Conservation (phyloP, 2,888 invertebrate genomes). For the Parascotia fuliginaria region DNA sequence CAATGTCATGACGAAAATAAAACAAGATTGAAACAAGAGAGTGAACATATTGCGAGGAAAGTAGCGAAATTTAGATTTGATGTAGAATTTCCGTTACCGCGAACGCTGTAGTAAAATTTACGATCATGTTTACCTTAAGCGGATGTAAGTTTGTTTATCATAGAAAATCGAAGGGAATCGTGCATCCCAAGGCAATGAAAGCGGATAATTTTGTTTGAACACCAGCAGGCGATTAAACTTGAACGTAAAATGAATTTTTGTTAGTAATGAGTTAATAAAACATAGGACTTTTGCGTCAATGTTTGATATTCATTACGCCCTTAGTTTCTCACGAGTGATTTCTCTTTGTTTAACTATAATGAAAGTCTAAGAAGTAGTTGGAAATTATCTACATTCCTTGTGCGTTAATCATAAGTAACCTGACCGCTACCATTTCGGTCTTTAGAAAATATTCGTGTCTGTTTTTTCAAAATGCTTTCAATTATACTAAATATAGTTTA, state of each 20-base stretch:
- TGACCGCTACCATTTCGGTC: constrained; percentile 8
- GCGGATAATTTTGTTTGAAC: constrained; percentile 72
- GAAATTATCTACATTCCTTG: constrained; percentile 34
- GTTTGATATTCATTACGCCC: constrained; percentile 41
- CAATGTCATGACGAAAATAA: constrained; percentile 24
- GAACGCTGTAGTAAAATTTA: constrained; percentile 73
- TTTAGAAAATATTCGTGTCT: constrained; percentile 11
- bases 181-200: constrained; percentile 65
- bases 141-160: constrained; percentile 79
- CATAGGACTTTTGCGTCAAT: constrained; percentile 41
- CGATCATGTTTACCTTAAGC: constrained; percentile 75
- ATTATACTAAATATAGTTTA: constrained; percentile 24
- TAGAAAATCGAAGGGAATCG: constrained; percentile 70
- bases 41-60: constrained; percentile 43
- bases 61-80: constrained; percentile 66
- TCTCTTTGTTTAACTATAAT: constrained; percentile 34
- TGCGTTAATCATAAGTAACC: constrained; percentile 30
- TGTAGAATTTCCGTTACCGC: constrained; percentile 64
- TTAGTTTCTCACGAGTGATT: constrained; percentile 36
- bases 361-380: constrained; percentile 13
- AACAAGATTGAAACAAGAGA: constrained; percentile 35
- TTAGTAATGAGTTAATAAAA: constrained; percentile 65
- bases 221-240: constrained; percentile 64
- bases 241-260: constrained; percentile 60
- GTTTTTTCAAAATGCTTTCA: constrained; percentile 15